These are phyloP conservation scores for Gorsachius magnificus DNA, from an alignment of 2,797 vertebrate genomes.

Conservation along the genomic window DNA sequence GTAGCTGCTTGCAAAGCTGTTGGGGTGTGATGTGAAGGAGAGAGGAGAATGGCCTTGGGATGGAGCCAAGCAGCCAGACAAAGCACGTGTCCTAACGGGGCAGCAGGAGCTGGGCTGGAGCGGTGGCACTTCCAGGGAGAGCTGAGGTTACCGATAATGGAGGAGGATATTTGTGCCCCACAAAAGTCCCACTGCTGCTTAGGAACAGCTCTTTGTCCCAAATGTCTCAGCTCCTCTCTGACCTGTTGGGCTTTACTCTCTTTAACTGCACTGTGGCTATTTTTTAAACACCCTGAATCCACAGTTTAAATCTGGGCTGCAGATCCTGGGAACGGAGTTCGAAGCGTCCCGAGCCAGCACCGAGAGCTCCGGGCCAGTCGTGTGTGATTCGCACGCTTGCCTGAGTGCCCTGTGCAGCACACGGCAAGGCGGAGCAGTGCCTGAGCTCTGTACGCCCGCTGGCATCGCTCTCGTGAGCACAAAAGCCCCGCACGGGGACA, in stretches of 20 bases:
- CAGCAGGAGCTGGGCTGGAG: neutral
- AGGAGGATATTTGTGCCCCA: neutral
- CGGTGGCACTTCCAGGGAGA: neutral
- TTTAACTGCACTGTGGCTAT: neutral
- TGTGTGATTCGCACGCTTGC: rapidly evolving
- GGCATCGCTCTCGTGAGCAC: neutral
- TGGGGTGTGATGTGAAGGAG: neutral
- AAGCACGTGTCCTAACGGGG: neutral
- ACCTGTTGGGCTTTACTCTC: neutral
- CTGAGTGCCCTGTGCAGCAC: rapidly evolving
- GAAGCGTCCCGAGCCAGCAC: neutral
- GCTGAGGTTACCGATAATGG: neutral
- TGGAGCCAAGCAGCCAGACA: neutral
- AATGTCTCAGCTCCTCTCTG: neutral
- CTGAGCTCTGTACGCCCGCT: rapidly evolving
- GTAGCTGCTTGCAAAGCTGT: neutral
- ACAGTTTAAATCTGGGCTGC: neutral
- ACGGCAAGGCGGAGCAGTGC: rapidly evolving
- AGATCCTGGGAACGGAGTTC: neutral
- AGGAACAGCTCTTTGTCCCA: neutral
- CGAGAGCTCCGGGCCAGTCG: rapidly evolving
- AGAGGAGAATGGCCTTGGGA: neutral
- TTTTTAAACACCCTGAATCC: neutral
- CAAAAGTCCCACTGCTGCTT: neutral
- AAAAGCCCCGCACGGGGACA: rapidly evolving